A percentile compares a stretch with the other conserved stretches of the same genome.
phyloP scores from a whole-genome alignment of 2,113 vertebrate genomes.

The Labeo rohita region DNA sequence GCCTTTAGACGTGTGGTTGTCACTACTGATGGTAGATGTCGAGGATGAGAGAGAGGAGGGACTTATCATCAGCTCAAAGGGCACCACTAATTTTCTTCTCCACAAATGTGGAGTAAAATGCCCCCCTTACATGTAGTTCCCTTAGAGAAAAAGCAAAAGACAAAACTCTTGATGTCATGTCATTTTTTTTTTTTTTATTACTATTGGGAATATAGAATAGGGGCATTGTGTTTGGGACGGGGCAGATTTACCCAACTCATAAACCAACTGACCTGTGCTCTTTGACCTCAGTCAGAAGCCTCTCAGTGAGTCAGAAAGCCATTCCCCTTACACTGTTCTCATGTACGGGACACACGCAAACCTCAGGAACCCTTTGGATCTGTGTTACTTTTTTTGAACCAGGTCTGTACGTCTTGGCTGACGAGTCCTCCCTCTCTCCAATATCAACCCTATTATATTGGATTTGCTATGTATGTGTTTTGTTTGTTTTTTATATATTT shows the following conservation, averaged over 20 bases:
- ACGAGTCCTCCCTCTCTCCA: slow-evolving; percentile 69
- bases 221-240: slow-evolving; percentile 8
- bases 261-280: slow-evolving; percentile 61
- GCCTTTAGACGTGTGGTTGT: slow-evolving; percentile 59
- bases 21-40: slow-evolving; percentile 64
- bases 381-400: slow-evolving; percentile 55
- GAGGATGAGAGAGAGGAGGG: slow-evolving; percentile 67
- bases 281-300: slow-evolving; percentile 76
- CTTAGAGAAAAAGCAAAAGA: slow-evolving; percentile 27
- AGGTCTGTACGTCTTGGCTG: slow-evolving; percentile 58
- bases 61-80: slow-evolving; percentile 75
- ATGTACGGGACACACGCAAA: slow-evolving; percentile 82
- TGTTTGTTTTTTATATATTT: slow-evolving; percentile 84
- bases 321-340: slow-evolving; percentile 77
- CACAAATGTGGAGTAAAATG: slow-evolving; percentile 28
- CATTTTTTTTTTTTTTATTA: background rate
- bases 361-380: slow-evolving; percentile 79
- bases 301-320: slow-evolving; percentile 78
- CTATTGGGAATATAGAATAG: slow-evolving; percentile 16
- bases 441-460: slow-evolving; percentile 80
- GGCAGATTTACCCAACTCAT: slow-evolving; percentile 6
- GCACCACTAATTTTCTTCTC: slow-evolving; percentile 67
- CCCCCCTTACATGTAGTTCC: slow-evolving; percentile 16
- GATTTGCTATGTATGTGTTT: slow-evolving; percentile 76
- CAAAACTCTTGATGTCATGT: slow-evolving; percentile 34